Evolutionary conservation across 2,113 vertebrate species (phyloP).

Genomic region (Paradoxurus hermaphroditus): DNA sequence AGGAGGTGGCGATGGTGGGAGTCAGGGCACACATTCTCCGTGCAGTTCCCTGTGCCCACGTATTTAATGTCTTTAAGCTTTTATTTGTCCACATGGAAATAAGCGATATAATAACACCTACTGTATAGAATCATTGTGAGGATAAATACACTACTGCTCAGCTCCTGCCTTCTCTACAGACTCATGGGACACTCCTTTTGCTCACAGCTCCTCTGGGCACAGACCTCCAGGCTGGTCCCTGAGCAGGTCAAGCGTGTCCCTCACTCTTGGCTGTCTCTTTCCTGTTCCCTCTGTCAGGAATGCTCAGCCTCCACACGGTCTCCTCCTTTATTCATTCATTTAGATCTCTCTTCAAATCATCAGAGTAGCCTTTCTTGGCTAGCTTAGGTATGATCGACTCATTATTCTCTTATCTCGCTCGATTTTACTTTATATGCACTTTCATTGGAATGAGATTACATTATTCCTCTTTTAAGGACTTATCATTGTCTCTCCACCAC

Average conservation of each 20-base stretch:
- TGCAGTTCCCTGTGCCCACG: neutral
- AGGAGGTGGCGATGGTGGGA: neutral
- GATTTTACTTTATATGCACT: neutral
- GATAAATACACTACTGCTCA: neutral
- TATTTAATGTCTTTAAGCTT: neutral
- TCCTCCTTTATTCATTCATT: neutral
- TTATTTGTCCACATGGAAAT: neutral
- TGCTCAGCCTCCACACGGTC: neutral
- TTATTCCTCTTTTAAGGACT: neutral
- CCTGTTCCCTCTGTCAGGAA: neutral
- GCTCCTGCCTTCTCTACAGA: neutral
- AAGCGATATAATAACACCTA: neutral
- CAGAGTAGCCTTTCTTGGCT: neutral
- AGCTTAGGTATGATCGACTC: neutral
- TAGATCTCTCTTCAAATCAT: neutral
- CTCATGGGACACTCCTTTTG: neutral
- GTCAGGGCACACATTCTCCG: neutral
- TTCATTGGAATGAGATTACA: neutral
- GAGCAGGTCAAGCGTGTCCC: accelerated
- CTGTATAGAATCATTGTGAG: neutral
- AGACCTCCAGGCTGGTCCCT: no score
- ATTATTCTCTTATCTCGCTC: neutral
- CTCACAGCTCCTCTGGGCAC: neutral
- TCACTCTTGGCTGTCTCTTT: neutral
- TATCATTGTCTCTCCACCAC: neutral